Percentiles rank a stretch among this genome's conserved stretches.
Conservation (phyloP, 2,888 invertebrate genomes). For the Nomada flava region DNA sequence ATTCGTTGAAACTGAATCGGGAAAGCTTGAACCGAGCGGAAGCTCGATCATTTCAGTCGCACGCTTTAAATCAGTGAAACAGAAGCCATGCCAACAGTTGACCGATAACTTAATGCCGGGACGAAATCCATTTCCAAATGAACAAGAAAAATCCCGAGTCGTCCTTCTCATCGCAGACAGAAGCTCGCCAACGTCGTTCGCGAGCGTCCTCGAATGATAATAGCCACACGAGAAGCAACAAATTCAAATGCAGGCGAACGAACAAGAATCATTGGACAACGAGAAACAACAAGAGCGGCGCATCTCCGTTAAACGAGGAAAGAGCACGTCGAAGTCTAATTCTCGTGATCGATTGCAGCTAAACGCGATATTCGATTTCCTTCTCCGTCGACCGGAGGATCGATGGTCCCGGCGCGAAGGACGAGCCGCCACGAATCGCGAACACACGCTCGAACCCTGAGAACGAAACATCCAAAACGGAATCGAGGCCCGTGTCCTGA, state of each 20-base stretch:
- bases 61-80: slow-evolving; percentile 4
- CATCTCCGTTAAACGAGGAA: slow-evolving; percentile 32
- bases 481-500: slow-evolving; percentile 16
- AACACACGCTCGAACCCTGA: slow-evolving; percentile 44
- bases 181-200: slow-evolving; percentile 35
- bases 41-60: slow-evolving; percentile 1
- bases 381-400: slow-evolving; percentile 62
- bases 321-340: slow-evolving; percentile 31
- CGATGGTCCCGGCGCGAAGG: slow-evolving; percentile 62
- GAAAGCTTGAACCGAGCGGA: not conserved
- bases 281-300: not conserved
- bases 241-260: not conserved
- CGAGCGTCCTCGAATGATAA: slow-evolving; percentile 11
- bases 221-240: not conserved
- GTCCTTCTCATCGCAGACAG: slow-evolving; percentile 54
- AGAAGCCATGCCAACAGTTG: slow-evolving; percentile 52
- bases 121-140: slow-evolving; percentile 30
- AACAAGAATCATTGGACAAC: not conserved
- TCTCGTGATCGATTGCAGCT: slow-evolving; percentile 17
- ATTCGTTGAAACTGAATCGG: not conserved
- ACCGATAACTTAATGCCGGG: slow-evolving; percentile 37
- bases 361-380: slow-evolving; percentile 55
- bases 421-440: slow-evolving; percentile 52
- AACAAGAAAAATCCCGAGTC: slow-evolving; percentile 53
- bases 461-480: not conserved